phyloP scores from a whole-genome alignment of 1,140 invertebrate species.

The Drosophila santomea region DNA sequence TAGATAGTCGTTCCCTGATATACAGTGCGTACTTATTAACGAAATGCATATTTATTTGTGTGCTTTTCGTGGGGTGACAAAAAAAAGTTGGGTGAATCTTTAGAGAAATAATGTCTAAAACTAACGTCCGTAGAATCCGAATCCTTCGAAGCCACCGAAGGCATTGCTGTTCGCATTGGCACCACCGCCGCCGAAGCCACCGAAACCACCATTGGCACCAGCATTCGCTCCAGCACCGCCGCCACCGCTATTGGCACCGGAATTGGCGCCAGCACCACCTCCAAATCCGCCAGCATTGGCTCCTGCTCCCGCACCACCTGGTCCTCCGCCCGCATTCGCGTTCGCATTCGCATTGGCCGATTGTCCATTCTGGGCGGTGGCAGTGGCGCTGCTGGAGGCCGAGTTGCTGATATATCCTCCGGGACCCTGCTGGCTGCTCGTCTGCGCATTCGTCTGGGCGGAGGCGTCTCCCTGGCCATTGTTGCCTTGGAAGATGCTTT shows the following conservation, averaged over 20 bases:
- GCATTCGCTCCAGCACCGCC: slow-evolving; percentile 29
- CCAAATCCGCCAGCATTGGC: slow-evolving; percentile 42
- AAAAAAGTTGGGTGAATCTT: slow-evolving; percentile 8
- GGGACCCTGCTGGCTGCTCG: slow-evolving; percentile 59
- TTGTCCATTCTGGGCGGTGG: slow-evolving; percentile 35
- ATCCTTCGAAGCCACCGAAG: slow-evolving; percentile 30
- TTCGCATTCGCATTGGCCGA: slow-evolving; percentile 64
- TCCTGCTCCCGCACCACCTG: slow-evolving; percentile 41
- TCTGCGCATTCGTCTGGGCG: slow-evolving; percentile 63
- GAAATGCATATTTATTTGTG: slow-evolving; percentile 61
- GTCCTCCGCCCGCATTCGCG: slow-evolving; percentile 51
- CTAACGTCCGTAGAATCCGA: slow-evolving; percentile 64
- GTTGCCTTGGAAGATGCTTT: slow-evolving; percentile 77
- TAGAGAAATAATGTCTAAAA: slow-evolving; percentile 1
- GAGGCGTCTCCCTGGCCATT: slow-evolving; percentile 65
- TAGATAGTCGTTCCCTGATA: too few relatives aligned
- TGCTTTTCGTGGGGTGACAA: slow-evolving; percentile 39
- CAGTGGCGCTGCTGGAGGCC: slow-evolving; percentile 63
- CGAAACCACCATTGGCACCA: slow-evolving; percentile 45
- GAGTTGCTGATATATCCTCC: slow-evolving; percentile 66
- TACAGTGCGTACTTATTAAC: slow-evolving; percentile 33
- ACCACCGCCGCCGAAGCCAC: slow-evolving; percentile 29
- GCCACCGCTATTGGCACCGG: slow-evolving; percentile 46
- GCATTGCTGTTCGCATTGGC: slow-evolving; percentile 44
- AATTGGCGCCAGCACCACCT: slow-evolving; percentile 14